Conservation (phyloP, 1,140 invertebrate genomes). For the Yoshiicerus persimilis region DNA sequence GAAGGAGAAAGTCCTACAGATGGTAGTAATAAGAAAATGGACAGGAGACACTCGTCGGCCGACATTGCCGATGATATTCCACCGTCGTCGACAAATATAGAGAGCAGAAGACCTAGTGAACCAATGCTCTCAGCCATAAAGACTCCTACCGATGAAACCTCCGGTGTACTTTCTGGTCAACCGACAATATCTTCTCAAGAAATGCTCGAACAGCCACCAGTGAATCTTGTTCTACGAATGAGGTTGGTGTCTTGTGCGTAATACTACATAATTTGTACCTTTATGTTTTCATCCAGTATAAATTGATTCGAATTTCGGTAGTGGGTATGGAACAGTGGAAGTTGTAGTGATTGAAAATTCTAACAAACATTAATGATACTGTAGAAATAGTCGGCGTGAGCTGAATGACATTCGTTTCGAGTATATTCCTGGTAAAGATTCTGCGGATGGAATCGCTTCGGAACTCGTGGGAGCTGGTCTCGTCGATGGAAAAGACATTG, state of each 20-base stretch:
- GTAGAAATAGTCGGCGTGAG: slow-evolving; percentile 82
- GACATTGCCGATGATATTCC: slow-evolving; percentile 21
- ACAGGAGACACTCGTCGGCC: slow-evolving; percentile 37
- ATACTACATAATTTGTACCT: not conserved
- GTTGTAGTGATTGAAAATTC: not conserved
- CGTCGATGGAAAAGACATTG: slow-evolving; percentile 86
- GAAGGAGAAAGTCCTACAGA: slow-evolving; percentile 56
- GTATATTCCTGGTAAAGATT: slow-evolving; percentile 87
- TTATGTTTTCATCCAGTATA: not conserved
- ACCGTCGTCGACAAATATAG: not conserved
- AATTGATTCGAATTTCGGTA: not conserved
- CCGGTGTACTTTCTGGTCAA: not conserved
- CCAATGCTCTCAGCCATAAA: not conserved
- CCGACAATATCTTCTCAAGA: not conserved
- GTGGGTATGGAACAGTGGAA: not conserved
- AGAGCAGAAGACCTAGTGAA: slow-evolving; percentile 12
- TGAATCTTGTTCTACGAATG: slow-evolving; percentile 80
- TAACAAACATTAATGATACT: slow-evolving; percentile 47
- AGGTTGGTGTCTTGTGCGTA: slow-evolving; percentile 56
- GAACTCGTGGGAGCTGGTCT: slow-evolving; percentile 93
- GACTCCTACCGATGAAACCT: not conserved
- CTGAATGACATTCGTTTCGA: slow-evolving; percentile 98
- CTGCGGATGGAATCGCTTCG: slow-evolving; percentile 88
- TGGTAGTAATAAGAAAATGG: slow-evolving; percentile 40
- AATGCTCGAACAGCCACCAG: slow-evolving; percentile 50